Base-by-base conservation (phyloP, 1,140 invertebrate species). In the Odontomachus brunneus region DNA sequence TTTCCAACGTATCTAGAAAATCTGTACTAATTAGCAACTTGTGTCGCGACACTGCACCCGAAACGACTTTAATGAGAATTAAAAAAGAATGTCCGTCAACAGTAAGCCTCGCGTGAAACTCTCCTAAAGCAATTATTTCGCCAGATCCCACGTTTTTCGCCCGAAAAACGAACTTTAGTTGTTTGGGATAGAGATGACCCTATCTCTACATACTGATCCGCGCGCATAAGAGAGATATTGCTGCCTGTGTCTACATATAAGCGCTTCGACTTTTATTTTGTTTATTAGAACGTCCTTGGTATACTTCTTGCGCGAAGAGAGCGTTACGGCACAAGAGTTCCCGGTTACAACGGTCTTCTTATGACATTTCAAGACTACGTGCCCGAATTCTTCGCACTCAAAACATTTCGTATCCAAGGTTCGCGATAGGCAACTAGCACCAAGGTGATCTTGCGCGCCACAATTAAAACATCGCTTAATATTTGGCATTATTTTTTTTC, bases 171-270 rank as follows among this genome's bases (percentile, higher is more conserved):
- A 4, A 63, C 49, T 7, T 51, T 3, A 3, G 59, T 55, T 3
- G 22, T 17, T 4, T 66, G 44, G 5, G 78, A 19, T 24, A 1
- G 73, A 15, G 74, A 73, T 1, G 78, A 72, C 19, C 80, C 78
- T 0, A 85, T 57, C 22, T n/a, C 67, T 29, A 29, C 26, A 55
- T 82, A 71, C 26, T 78, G 78, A 53, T 73, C 51, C 14, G 7
- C 67, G 2, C 76, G 57, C 72, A 84, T 76, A 3, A 88, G 29
- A 7, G 75, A 57, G 9, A 88, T 72, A 19, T 85, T 81, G 24
- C 86, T 85, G 0, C 72, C 82, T 0, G 71, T 84, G 49, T 88
- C 84, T 2, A 83, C n/a, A n/a, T n/a, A n/a, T 80, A 1, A 85
- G 2, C 2, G 15, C 0, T 82, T 84, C 2, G 44, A 88, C 53